Evolutionary conservation across 2,797 vertebrate genomes (phyloP).

Genomic region (Hemibagrus guttatus): DNA sequence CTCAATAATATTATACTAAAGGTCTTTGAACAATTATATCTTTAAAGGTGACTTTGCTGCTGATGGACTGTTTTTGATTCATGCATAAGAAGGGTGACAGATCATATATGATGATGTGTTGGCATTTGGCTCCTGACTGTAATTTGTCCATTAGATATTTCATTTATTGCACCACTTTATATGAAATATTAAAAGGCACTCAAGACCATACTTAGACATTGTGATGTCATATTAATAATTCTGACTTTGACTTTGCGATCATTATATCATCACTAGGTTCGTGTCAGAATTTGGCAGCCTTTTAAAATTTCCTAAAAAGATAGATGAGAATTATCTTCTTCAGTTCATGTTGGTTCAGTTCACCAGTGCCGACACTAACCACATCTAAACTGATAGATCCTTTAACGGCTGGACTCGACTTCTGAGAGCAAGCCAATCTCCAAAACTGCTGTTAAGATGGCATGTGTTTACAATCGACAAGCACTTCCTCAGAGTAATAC

Average conservation of each 20-base stretch:
- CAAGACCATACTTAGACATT: background rate
- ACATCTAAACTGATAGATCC: conserved; percentile 21
- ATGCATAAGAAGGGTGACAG: background rate
- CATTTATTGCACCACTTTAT: background rate
- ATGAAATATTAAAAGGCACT: background rate
- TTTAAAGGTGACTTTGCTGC: conserved; percentile 49
- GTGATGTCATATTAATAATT: background rate
- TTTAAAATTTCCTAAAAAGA: conserved; percentile 38
- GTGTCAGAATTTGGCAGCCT: conserved; percentile 23
- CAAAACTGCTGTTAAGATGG: conserved; percentile 5
- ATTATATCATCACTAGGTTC: background rate
- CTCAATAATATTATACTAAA: conserved; percentile 29
- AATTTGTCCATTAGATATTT: background rate
- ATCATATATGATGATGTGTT: conserved; percentile 1
- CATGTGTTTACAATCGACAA: conserved; percentile 24
- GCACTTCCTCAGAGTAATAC: conserved; percentile 35
- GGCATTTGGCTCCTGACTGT: background rate
- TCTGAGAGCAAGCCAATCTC: background rate
- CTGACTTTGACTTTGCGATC: background rate
- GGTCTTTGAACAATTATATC: conserved; percentile 57
- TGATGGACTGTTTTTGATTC: conserved; percentile 23
- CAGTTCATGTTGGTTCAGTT: background rate
- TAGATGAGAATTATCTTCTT: conserved; percentile 32
- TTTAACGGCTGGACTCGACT: background rate
- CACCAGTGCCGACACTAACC: background rate